These are phyloP conservation scores for Athene noctua DNA, from an alignment of 2,113 vertebrate genomes.

Conservation along the genomic window DNA sequence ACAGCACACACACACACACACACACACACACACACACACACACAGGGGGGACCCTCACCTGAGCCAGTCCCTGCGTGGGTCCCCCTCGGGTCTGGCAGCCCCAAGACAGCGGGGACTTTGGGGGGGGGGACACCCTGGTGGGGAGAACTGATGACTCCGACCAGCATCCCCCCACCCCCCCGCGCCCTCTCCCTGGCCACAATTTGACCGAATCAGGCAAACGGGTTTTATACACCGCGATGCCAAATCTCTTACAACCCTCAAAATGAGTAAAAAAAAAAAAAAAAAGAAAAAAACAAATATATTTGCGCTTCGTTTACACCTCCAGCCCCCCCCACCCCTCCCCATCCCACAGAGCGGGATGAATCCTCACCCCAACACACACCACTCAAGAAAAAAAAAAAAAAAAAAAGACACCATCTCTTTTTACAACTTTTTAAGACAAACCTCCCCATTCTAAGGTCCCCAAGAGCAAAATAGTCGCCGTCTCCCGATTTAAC, in stretches of 20 bases:
- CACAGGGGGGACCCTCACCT: no score
- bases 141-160: neutral
- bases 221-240: neutral
- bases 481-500: neutral
- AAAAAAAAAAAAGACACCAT: no score
- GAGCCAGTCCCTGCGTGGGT: neutral
- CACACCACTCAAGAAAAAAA: neutral
- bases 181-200: neutral
- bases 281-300: neutral
- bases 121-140: neutral
- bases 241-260: neutral
- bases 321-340: neutral
- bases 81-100: neutral
- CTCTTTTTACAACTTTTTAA: no score
- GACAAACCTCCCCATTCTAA: neutral
- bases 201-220: neutral
- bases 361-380: neutral
- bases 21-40: no score
- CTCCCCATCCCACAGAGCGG: neutral
- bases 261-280: neutral
- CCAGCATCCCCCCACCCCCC: neutral
- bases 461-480: neutral
- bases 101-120: no score
- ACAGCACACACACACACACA: no score
- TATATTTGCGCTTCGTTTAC: neutral